These are phyloP conservation scores for Lycaon pictus DNA, from an alignment of 2,113 vertebrate species.

Conservation along the genomic window DNA sequence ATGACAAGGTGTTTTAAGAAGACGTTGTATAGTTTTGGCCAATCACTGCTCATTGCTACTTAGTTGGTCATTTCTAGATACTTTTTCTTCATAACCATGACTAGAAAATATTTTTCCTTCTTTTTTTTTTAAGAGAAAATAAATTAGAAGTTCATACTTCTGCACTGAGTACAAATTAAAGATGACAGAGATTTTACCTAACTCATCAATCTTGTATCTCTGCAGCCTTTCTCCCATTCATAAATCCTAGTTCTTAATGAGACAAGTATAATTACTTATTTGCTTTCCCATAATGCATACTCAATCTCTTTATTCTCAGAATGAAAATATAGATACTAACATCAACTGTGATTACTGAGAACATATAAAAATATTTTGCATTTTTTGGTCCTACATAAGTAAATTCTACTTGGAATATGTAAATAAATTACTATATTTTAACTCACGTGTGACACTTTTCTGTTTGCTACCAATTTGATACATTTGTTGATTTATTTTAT, in stretches of 20 bases:
- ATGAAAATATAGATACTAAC: neutral
- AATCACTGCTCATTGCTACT: neutral
- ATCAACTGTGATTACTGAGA: neutral
- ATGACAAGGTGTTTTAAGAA: neutral
- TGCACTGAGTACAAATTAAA: conserved; percentile 11
- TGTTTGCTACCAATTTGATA: neutral
- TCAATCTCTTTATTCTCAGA: conserved; percentile 22
- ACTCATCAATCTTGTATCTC: conserved; percentile 25
- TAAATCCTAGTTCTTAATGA: conserved; percentile 13
- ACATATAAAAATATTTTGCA: neutral
- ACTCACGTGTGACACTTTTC: neutral
- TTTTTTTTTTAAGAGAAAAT: neutral
- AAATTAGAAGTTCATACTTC: neutral
- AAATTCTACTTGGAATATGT: neutral
- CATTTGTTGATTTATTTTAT: neutral
- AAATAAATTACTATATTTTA: neutral
- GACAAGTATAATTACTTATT: conserved; percentile 22
- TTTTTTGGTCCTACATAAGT: neutral
- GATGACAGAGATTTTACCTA: conserved; percentile 32
- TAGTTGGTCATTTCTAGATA: neutral
- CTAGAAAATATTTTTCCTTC: neutral
- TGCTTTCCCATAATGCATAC: neutral
- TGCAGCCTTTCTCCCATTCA: neutral
- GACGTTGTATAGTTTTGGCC: neutral
- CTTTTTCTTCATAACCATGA: neutral